These are phyloP conservation scores for Leguminivora glycinivorella DNA, from an alignment of 1,140 invertebrate species.

Conservation along the genomic window DNA sequence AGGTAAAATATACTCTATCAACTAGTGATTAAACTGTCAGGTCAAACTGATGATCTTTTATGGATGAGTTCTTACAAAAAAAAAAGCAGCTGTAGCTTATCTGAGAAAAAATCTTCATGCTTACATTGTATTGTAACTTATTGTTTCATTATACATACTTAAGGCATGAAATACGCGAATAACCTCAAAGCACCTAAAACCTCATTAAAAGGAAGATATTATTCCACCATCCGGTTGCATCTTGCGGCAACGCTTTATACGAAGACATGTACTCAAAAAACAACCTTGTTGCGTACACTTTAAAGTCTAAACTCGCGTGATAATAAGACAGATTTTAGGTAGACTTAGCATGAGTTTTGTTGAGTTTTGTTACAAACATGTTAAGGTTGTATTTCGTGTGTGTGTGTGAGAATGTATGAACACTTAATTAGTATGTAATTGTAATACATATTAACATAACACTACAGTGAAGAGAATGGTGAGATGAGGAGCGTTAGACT, in stretches of 20 bases:
- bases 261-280: slow-evolving; percentile 15
- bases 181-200: slow-evolving; percentile 35
- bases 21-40: too few species aligned
- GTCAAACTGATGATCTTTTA: too few species aligned
- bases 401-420: neutral
- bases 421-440: slow-evolving; percentile 21
- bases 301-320: neutral
- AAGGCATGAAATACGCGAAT: neutral
- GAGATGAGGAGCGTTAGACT: neutral
- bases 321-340: neutral
- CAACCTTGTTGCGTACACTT: neutral
- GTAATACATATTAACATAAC: slow-evolving; percentile 20
- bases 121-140: neutral
- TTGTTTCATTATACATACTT: neutral
- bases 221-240: slow-evolving; percentile 40
- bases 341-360: neutral
- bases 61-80: too few species aligned
- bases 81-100: too few species aligned
- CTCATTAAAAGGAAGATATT: slow-evolving; percentile 54
- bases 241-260: slow-evolving; percentile 39
- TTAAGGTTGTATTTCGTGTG: neutral
- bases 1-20: too few species aligned
- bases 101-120: neutral
- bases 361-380: neutral
- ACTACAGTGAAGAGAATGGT: neutral